A percentile compares a stretch with the other conserved stretches of the same genome.
Conservation (phyloP, 1,140 invertebrate genomes). For the Lerema accius region DNA sequence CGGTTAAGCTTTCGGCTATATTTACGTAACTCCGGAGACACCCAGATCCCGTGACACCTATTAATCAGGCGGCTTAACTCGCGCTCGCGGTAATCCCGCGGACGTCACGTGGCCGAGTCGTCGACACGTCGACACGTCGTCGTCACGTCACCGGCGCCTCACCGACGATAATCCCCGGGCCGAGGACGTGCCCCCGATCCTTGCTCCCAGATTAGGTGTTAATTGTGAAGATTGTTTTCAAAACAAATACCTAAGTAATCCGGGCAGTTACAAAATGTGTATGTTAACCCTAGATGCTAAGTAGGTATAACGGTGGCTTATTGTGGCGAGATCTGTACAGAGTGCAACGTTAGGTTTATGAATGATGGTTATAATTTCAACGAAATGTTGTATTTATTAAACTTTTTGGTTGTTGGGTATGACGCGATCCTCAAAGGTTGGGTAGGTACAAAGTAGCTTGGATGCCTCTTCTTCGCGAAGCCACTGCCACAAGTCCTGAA, state of each 20-base stretch:
- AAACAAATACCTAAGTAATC: neutral
- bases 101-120: slow-evolving; percentile 5
- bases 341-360: too few species aligned
- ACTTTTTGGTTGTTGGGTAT: too few species aligned
- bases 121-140: slow-evolving; percentile 20
- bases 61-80: slow-evolving; percentile 17
- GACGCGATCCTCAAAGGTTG: too few species aligned
- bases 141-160: slow-evolving; percentile 11
- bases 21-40: slow-evolving; percentile 16
- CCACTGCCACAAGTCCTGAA: too few species aligned
- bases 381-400: too few species aligned
- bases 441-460: too few species aligned
- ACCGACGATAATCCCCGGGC: slow-evolving; percentile 13
- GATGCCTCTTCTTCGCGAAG: too few species aligned
- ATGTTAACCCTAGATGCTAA: too few species aligned
- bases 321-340: too few species aligned
- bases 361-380: too few species aligned
- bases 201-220: slow-evolving; percentile 30
- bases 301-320: too few species aligned
- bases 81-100: slow-evolving; percentile 28
- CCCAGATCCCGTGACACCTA: slow-evolving; percentile 7
- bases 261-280: neutral
- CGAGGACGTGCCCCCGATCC: slow-evolving; percentile 20
- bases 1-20: slow-evolving; percentile 25
- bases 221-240: slow-evolving; percentile 2